Conservation (phyloP, 2,113 vertebrate genomes). For the Gymnogyps californianus region DNA sequence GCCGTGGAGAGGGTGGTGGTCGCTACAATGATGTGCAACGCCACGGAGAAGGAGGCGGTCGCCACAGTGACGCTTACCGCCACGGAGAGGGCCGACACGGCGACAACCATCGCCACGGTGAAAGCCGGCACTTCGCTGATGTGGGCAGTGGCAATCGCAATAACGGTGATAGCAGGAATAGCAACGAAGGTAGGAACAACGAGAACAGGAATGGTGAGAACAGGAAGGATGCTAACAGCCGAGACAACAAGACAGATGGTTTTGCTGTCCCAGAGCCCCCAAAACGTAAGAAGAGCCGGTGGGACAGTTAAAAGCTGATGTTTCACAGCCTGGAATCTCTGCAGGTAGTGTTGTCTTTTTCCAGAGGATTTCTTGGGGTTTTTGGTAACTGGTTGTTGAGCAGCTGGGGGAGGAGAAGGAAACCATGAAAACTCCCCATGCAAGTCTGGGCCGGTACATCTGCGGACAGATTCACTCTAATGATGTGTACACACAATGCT, state of each 20-base stretch:
- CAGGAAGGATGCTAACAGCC: constrained; percentile 60
- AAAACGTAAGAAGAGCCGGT: constrained; percentile 94
- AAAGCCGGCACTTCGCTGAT: constrained; percentile 62
- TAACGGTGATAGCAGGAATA: constrained; percentile 53
- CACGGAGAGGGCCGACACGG: constrained; percentile 11
- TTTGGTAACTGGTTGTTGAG: constrained; percentile 57
- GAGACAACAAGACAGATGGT: constrained; percentile 82
- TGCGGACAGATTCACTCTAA: neutral
- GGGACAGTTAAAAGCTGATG: constrained; percentile 87
- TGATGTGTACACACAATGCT: neutral
- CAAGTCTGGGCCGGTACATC: neutral
- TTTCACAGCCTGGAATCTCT: neutral
- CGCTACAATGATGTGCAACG: constrained; percentile 63
- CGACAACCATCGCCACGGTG: constrained; percentile 41
- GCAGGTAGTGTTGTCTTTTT: constrained; percentile 56
- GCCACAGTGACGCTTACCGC: constrained; percentile 23
- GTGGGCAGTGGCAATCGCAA: constrained; percentile 37
- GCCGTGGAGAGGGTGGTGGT: constrained; percentile 66
- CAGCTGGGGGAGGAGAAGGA: constrained; percentile 58
- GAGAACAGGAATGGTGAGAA: constrained; percentile 65
- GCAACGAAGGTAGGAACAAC: constrained; percentile 60
- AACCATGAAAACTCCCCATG: neutral
- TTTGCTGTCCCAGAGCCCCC: constrained; percentile 94
- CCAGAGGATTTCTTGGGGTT: constrained; percentile 60
- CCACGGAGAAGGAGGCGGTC: constrained; percentile 46